These are phyloP conservation scores for Panagrolaimus sp. DNA, from an alignment of 1,140 invertebrate genomes.

Conservation along the genomic window DNA sequence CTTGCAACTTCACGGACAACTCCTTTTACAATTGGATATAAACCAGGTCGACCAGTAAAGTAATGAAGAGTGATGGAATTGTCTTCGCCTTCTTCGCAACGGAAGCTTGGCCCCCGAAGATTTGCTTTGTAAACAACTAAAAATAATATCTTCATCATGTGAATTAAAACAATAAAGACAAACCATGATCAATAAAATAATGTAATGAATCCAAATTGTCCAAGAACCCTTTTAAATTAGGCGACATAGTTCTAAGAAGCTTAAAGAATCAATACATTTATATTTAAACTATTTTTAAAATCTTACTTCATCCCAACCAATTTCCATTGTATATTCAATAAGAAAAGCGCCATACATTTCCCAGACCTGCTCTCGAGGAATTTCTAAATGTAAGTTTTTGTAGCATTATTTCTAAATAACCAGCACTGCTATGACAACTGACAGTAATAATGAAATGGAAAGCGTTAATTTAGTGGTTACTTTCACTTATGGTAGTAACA, in stretches of 20 bases:
- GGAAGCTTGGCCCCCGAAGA: constrained; percentile 49
- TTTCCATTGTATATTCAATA: constrained; percentile 46
- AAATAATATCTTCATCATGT: neutral
- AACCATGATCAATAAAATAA: constrained; percentile 34
- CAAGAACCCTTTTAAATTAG: constrained; percentile 45
- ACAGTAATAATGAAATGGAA: too few relatives aligned
- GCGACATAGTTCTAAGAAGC: constrained; percentile 44
- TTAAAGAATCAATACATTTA: too few relatives aligned
- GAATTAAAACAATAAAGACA: neutral
- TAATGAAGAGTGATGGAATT: constrained; percentile 59
- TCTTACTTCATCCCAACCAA: constrained; percentile 50
- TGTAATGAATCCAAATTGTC: constrained; percentile 46
- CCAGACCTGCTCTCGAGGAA: constrained; percentile 42
- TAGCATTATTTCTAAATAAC: too few relatives aligned
- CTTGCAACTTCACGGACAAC: constrained; percentile 54
- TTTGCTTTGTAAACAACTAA: constrained; percentile 47
- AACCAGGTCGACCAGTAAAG: constrained; percentile 57
- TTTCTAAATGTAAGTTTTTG: too few relatives aligned
- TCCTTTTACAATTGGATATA: constrained; percentile 60
- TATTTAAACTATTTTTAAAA: too few relatives aligned
- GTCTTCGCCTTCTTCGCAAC: constrained; percentile 58
- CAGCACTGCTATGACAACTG: too few relatives aligned
- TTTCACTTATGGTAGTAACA: too few relatives aligned
- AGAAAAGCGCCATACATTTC: constrained; percentile 44
- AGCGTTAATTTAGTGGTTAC: too few relatives aligned